Conservation (phyloP, 2,113 vertebrate species). For the Setophaga coronata region DNA sequence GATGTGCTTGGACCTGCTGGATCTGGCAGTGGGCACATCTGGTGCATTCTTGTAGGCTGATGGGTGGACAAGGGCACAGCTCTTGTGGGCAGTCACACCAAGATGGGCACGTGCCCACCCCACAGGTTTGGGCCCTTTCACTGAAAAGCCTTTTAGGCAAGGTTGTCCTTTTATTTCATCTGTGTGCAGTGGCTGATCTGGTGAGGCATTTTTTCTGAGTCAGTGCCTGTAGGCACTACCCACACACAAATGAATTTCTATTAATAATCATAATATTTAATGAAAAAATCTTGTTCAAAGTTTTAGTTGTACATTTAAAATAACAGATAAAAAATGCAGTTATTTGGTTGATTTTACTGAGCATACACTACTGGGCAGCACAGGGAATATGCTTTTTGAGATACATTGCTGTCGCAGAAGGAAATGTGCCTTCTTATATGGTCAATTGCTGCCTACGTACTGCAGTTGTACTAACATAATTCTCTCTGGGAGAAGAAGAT, state of each 20-base stretch:
- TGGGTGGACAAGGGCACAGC: not conserved
- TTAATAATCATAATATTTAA: constrained; percentile 52
- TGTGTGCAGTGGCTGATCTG: not conserved
- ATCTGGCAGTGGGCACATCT: not conserved
- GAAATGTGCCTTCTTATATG: not conserved
- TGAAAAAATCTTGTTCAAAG: not conserved
- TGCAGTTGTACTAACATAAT: not conserved
- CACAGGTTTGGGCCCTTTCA: not conserved
- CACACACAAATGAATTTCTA: constrained; percentile 14
- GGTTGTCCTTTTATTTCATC: not conserved
- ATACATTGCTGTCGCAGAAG: not conserved
- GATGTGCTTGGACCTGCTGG: not conserved
- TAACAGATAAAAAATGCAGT: not conserved
- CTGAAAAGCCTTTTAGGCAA: not conserved
- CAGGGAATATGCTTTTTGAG: not conserved
- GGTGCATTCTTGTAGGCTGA: not conserved
- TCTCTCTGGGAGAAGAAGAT: not conserved
- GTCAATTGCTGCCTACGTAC: not conserved
- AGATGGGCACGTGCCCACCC: accelerated
- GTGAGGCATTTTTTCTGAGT: not conserved
- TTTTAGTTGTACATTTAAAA: not conserved
- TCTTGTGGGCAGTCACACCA: not conserved
- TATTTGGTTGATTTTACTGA: not conserved
- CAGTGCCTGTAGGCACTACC: not conserved
- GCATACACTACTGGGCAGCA: not conserved